phyloP scores from a whole-genome alignment of 2,888 invertebrate species.

The Metallyticus violacea region DNA sequence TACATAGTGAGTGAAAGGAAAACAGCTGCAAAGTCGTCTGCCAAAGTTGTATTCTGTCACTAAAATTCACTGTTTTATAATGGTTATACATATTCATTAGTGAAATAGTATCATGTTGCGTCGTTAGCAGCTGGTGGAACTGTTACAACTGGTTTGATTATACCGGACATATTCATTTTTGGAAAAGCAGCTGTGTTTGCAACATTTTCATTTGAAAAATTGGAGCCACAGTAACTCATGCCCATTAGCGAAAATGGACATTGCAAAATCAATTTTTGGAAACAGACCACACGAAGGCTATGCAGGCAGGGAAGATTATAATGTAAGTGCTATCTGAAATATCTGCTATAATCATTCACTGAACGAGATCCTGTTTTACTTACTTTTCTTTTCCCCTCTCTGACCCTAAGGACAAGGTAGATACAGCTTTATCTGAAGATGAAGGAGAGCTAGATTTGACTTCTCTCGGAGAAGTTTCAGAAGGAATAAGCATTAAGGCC shows the following conservation, averaged over 20 bases:
- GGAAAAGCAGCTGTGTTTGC: not conserved
- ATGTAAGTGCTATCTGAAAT: conserved; percentile 51
- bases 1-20: not conserved
- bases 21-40: not conserved
- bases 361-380: not conserved
- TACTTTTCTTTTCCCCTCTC: conserved; percentile 35
- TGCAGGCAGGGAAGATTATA: conserved; percentile 80
- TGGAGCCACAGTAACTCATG: no score
- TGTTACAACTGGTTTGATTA: not conserved
- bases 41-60: not conserved
- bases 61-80: not conserved
- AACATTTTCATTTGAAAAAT: no score
- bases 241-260: conserved; percentile 65
- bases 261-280: conserved; percentile 87
- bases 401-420: conserved; percentile 80
- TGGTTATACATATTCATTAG: not conserved
- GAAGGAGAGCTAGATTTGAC: conserved; percentile 60
- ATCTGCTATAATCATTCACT: not conserved
- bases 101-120: not conserved
- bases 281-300: conserved; percentile 86
- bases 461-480: conserved; percentile 58
- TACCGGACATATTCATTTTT: not conserved
- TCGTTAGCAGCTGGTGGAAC: not conserved
- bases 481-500: conserved; percentile 63
- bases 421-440: conserved; percentile 75